phyloP scores from a whole-genome alignment of 2,888 invertebrate species.

The Pheosia gnoma region DNA sequence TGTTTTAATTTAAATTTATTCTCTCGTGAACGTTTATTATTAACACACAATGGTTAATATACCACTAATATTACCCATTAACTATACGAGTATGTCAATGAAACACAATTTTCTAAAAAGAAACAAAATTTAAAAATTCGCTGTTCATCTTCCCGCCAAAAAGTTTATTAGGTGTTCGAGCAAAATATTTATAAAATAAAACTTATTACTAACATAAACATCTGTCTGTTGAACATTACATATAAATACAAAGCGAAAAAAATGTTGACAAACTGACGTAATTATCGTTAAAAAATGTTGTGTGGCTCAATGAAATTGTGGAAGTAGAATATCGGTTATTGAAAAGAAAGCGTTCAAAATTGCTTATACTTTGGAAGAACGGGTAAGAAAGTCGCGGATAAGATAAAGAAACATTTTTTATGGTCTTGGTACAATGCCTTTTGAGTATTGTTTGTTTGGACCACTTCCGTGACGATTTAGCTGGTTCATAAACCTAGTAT shows the following conservation, averaged over 20 bases:
- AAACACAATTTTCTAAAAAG: too few relatives aligned
- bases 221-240: too few relatives aligned
- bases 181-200: too few relatives aligned
- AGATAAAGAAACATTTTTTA: constrained; percentile 38
- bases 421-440: constrained; percentile 32
- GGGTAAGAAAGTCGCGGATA: constrained; percentile 55
- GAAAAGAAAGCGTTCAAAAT: constrained; percentile 73
- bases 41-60: too few relatives aligned
- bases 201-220: too few relatives aligned
- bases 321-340: constrained; percentile 31
- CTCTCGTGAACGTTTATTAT: too few relatives aligned
- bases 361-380: constrained; percentile 66
- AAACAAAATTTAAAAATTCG: too few relatives aligned
- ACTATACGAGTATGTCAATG: too few relatives aligned
- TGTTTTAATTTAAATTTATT: too few relatives aligned
- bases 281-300: constrained; percentile 45
- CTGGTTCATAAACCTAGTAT: constrained; percentile 11
- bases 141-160: too few relatives aligned
- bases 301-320: constrained; percentile 42
- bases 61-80: too few relatives aligned
- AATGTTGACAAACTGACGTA: background rate
- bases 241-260: background rate
- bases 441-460: constrained; percentile 34
- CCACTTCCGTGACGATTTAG: constrained; percentile 24
- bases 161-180: too few relatives aligned